Conservation (phyloP, 2,888 invertebrate species). For the Caenorhabditis virilis region DNA sequence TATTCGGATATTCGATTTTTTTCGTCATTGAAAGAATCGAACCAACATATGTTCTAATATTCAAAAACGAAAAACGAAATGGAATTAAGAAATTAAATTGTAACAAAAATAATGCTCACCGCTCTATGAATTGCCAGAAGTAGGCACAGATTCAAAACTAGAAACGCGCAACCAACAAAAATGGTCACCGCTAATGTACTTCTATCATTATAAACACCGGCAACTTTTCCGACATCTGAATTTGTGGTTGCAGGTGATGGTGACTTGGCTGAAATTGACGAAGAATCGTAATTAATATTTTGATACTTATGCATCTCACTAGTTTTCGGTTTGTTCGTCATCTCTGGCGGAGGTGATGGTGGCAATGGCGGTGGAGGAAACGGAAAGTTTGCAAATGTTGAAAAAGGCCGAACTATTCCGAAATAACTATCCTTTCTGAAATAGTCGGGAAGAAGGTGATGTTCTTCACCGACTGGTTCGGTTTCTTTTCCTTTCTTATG, state of each 20-base stretch:
- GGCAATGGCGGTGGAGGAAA: constrained; percentile 68
- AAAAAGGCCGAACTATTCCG: constrained; percentile 62
- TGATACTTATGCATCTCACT: constrained; percentile 25
- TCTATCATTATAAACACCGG: constrained; percentile 30
- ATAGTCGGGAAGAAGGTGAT: constrained; percentile 62
- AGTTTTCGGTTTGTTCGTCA: constrained; percentile 41
- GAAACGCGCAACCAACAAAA: constrained; percentile 59
- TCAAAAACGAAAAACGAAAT: too few relatives aligned
- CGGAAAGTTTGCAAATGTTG: constrained; percentile 57
- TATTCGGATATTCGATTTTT: neutral
- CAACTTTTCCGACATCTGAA: constrained; percentile 22
- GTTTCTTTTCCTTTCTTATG: constrained; percentile 52
- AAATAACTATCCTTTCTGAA: constrained; percentile 62
- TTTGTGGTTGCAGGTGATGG: constrained; percentile 29
- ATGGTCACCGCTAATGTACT: constrained; percentile 55
- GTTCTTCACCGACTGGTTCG: constrained; percentile 48
- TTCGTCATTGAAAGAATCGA: too few relatives aligned
- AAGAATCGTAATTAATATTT: too few relatives aligned
- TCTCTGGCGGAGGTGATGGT: constrained; percentile 58
- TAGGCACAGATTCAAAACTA: constrained; percentile 65
- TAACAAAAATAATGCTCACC: constrained; percentile 46
- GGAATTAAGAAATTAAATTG: too few relatives aligned
- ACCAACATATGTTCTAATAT: too few relatives aligned
- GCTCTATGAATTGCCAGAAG: constrained; percentile 57
- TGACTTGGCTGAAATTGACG: neutral